phyloP scores from a whole-genome alignment of 2,888 invertebrate species.

The Helicoverpa assulta region DNA sequence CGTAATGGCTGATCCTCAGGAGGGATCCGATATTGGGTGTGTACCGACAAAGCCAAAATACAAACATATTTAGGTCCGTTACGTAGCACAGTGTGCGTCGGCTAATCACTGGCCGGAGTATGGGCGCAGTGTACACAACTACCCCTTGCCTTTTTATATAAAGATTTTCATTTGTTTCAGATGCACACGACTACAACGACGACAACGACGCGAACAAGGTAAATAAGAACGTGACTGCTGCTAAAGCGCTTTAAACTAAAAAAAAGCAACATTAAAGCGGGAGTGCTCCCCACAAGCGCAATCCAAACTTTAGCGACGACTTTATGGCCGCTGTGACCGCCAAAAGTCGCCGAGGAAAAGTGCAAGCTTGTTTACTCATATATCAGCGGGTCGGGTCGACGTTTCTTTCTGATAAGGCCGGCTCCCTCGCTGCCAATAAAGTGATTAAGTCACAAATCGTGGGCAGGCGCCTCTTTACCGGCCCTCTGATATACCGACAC shows the following conservation, averaged over 20 bases:
- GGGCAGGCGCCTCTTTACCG: conserved; percentile 73
- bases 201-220: conserved; percentile 82
- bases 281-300: conserved; percentile 77
- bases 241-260: conserved; percentile 70
- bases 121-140: conserved; percentile 71
- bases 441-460: conserved; percentile 90
- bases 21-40: conserved; percentile 88
- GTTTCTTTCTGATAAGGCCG: conserved; percentile 87
- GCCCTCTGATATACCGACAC: conserved; percentile 69
- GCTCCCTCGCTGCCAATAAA: conserved; percentile 89
- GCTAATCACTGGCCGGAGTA: conserved; percentile 86
- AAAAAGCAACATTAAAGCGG: conserved; percentile 75
- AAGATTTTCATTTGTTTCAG: conserved; percentile 77
- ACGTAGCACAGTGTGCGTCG: conserved; percentile 79
- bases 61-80: conserved; percentile 90
- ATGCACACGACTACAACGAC: conserved; percentile 82
- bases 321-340: conserved; percentile 88
- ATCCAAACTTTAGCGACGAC: conserved; percentile 84
- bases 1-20: conserved; percentile 88
- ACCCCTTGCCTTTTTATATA: conserved; percentile 71
- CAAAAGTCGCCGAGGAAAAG: conserved; percentile 86
- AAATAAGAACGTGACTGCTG: conserved; percentile 69
- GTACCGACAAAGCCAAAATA: conserved; percentile 85
- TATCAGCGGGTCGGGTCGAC: conserved; percentile 83
- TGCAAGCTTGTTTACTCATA: conserved; percentile 89